phyloP scores from a whole-genome alignment of 2,113 vertebrate species.

The Gorsachius goisagi region DNA sequence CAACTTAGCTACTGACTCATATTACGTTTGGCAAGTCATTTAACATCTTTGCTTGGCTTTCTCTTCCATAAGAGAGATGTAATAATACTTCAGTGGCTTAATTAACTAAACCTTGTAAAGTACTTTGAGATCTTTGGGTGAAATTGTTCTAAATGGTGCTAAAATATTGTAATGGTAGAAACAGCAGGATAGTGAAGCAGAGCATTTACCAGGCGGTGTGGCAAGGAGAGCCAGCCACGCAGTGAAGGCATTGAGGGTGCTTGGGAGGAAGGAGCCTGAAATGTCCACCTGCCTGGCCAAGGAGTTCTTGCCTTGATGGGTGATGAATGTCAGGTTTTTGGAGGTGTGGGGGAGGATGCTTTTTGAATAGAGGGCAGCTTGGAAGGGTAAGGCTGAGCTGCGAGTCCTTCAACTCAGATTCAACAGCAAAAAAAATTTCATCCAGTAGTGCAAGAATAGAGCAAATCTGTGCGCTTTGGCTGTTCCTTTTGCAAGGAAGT shows the following conservation, averaged over 20 bases:
- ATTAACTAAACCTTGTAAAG: conserved; percentile 42
- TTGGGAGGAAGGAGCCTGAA: background rate
- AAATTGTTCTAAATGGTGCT: conserved; percentile 12
- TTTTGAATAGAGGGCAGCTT: background rate
- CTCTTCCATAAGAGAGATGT: background rate
- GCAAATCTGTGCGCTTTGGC: background rate
- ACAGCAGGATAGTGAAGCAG: background rate
- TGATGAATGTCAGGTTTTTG: background rate
- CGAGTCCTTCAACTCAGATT: background rate
- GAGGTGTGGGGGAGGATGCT: fast-evolving
- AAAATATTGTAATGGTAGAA: background rate
- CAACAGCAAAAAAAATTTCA: background rate
- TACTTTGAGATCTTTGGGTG: background rate
- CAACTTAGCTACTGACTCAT: conserved; percentile 53
- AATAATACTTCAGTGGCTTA: conserved; percentile 53
- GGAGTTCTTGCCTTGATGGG: background rate
- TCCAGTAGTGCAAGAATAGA: background rate
- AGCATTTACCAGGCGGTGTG: background rate
- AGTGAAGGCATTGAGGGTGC: background rate
- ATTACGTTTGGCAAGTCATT: conserved; percentile 40
- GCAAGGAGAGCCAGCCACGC: background rate
- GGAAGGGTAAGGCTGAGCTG: background rate
- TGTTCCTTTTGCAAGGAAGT: background rate
- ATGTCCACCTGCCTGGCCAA: background rate
- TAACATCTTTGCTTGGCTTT: conserved; percentile 52